Conservation (phyloP, 2,888 invertebrate species). For the Agrotis segetum region DNA sequence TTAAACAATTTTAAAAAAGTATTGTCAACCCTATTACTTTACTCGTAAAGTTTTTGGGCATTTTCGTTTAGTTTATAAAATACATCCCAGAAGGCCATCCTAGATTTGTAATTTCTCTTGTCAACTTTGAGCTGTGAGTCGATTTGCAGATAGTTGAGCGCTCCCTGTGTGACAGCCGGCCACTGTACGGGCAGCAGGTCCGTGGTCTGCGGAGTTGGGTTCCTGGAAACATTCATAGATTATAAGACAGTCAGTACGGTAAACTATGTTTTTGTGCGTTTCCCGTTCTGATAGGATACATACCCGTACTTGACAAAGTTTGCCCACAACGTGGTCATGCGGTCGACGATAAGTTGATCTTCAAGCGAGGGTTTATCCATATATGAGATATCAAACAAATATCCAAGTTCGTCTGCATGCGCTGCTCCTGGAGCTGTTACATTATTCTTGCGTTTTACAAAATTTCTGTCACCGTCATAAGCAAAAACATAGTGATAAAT, state of each 20-base stretch:
- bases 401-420: constrained; percentile 75
- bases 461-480: constrained; percentile 76
- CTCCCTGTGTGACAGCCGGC: constrained; percentile 63
- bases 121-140: constrained; percentile 65
- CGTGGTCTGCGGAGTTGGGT: constrained; percentile 71
- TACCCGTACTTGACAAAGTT: constrained; percentile 76
- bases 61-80: constrained; percentile 68
- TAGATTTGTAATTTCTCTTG: constrained; percentile 64
- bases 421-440: constrained; percentile 66
- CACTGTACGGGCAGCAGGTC: constrained; percentile 71
- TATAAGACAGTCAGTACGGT: background rate
- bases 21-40: background rate
- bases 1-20: background rate
- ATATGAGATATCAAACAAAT: constrained; percentile 72
- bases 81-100: constrained; percentile 74
- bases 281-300: background rate
- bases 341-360: constrained; percentile 72
- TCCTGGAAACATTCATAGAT: constrained; percentile 59
- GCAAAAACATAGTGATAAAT: constrained; percentile 77
- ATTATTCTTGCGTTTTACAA: constrained; percentile 66
- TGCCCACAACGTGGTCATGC: constrained; percentile 74
- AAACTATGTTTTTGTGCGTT: background rate
- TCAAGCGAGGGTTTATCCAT: constrained; percentile 62
- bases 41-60: constrained; percentile 54
- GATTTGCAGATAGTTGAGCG: constrained; percentile 64